Evolutionary conservation across 1,140 invertebrate species (phyloP), one percentile per base, ranked within the genome.

Genomic region (Euura lappo): DNA sequence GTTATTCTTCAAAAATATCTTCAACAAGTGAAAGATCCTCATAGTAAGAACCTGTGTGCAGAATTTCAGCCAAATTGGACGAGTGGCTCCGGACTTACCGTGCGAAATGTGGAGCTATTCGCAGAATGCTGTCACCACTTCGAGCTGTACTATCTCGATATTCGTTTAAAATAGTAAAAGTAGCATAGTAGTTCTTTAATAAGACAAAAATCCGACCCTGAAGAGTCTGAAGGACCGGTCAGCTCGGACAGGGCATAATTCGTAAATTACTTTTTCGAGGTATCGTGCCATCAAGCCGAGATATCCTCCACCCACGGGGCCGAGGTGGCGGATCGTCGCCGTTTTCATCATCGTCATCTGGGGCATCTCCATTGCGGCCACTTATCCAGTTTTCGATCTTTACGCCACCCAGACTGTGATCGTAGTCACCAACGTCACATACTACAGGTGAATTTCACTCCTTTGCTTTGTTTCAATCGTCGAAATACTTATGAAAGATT

Each of bases 341-440:
- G 71, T 74, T 51, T 77, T 77, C 45, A 74, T 80, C 69, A 65
- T 75, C 66, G 68, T 79, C 47, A 78, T 79, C 68, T 81, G 81
- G 79, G 69, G 71, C 28, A 69, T 75, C 45, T 77, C 78, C 2
- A 72, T 72, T 68, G 78, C 74, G 51, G 77, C 77, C 11, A 79
- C 81, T 71, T 81, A 81, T 74, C 79, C 78, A 64, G 74, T 81
- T 76, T 68, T 80, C 68, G 76, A 79, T 71, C 76, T 79, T 67
- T 84, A 80, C 73, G 71, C 70, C 43, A 6, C 77, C 0, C 71
- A 77, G 72, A 72, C 65, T 13, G 72, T 83, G 46, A 66, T 65
- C 44, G 75, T 83, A 44, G 73, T 79, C 60, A 80, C 75, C 72
- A 71, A 72, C 68, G 76, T 80, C 28, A 77, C 76, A 6, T 65